These are phyloP conservation scores for Syrphus vitripennis DNA, from an alignment of 2,888 invertebrate genomes.

Conservation along the genomic window DNA sequence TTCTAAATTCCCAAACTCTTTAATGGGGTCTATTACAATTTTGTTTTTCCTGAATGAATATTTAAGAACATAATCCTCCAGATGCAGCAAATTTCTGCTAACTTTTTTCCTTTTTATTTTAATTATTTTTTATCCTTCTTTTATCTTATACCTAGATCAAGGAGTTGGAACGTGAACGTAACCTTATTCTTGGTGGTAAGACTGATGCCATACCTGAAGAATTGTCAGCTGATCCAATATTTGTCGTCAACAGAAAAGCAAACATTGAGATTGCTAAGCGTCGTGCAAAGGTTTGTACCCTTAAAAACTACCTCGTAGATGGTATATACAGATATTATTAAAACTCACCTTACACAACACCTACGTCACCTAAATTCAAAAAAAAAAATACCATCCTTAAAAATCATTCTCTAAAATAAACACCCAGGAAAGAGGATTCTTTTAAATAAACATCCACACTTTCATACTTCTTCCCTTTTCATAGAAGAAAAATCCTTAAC, in stretches of 20 bases:
- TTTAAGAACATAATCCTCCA: neutral
- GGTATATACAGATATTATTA: neutral
- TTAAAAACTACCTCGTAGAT: neutral
- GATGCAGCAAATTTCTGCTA: neutral
- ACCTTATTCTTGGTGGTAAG: conserved; percentile 84
- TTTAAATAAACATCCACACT: conserved; percentile 8
- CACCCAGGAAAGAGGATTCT: neutral
- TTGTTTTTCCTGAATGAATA: neutral
- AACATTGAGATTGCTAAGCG: conserved; percentile 82
- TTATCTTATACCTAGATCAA: conserved; percentile 79
- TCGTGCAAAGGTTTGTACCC: conserved; percentile 81
- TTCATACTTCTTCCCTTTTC: neutral
- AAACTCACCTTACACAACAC: neutral
- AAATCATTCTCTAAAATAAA: conserved; percentile 15
- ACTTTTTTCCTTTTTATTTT: neutral
- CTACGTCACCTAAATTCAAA: neutral
- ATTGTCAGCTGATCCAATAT: conserved; percentile 85
- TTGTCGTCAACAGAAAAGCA: conserved; percentile 83
- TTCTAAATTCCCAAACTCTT: neutral
- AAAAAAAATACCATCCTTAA: neutral
- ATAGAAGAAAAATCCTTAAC: conserved; percentile 3
- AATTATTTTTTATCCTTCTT: neutral
- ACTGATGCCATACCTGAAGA: conserved; percentile 84
- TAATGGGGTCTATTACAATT: neutral
- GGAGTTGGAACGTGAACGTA: conserved; percentile 85